Evolutionary conservation across 2,888 invertebrate genomes (phyloP).

Genomic region (Pimpla rufipes): DNA sequence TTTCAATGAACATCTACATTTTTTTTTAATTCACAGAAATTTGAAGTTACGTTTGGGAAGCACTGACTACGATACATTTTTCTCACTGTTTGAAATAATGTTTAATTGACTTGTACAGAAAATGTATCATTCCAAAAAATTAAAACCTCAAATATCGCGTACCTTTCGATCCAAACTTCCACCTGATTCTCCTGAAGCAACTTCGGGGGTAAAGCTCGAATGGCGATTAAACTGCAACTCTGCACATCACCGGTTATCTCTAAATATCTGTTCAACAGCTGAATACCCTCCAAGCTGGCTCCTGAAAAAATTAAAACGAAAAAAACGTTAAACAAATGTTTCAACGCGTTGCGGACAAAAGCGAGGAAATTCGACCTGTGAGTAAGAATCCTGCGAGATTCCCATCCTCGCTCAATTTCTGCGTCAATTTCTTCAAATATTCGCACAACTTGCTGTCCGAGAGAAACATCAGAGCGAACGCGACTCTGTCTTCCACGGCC

Average conservation of each 20-base stretch:
- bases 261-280: slow-evolving; percentile 94
- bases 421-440: slow-evolving; percentile 91
- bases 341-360: too few relatives aligned
- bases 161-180: slow-evolving; percentile 91
- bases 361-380: slow-evolving; percentile 89
- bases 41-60: too few relatives aligned
- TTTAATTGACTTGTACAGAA: neutral
- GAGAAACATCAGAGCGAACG: slow-evolving; percentile 95
- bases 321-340: too few relatives aligned
- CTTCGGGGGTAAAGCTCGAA: slow-evolving; percentile 91
- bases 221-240: slow-evolving; percentile 93
- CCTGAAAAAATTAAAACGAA: slow-evolving; percentile 86
- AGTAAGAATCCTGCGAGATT: slow-evolving; percentile 94
- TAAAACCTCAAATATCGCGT: slow-evolving; percentile 49
- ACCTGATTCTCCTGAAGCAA: slow-evolving; percentile 88
- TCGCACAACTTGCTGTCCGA: slow-evolving; percentile 93
- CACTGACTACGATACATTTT: too few relatives aligned
- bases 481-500: slow-evolving; percentile 94
- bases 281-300: slow-evolving; percentile 91
- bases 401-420: slow-evolving; percentile 91
- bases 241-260: slow-evolving; percentile 96
- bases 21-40: too few relatives aligned
- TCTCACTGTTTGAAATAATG: too few relatives aligned
- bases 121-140: slow-evolving; percentile 22
- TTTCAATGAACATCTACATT: too few relatives aligned